phyloP scores from a whole-genome alignment of 2,113 vertebrate species.

The Pseudopodoces humilis region DNA sequence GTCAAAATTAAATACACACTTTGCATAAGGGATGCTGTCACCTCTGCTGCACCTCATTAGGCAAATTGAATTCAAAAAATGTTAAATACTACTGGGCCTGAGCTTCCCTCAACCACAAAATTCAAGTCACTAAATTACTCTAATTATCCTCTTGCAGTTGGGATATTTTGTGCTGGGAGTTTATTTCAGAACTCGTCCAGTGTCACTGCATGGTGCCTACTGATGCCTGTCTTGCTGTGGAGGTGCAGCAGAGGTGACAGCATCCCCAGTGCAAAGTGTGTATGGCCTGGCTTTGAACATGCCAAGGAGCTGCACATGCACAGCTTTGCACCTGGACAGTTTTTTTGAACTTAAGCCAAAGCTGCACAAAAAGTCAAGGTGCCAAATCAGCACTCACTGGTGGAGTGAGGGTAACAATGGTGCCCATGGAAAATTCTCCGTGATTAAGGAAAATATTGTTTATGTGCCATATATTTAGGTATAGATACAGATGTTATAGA shows the following conservation, averaged over 20 bases:
- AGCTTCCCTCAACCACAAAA: not conserved
- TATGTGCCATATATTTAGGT: not conserved
- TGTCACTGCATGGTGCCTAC: not conserved
- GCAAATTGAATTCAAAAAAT: conserved; percentile 67
- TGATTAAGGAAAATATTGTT: not conserved
- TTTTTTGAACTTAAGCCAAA: not conserved
- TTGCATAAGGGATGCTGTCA: conserved; percentile 53
- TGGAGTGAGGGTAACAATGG: not conserved
- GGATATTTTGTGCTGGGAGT: not conserved
- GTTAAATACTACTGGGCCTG: conserved; percentile 12
- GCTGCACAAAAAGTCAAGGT: not conserved
- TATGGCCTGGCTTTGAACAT: not conserved
- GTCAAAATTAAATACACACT: conserved; percentile 68
- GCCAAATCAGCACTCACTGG: not conserved
- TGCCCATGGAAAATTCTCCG: not conserved
- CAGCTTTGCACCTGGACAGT: too few relatives aligned
- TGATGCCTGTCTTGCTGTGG: accelerated
- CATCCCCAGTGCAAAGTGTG: not conserved
- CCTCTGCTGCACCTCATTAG: conserved; percentile 45
- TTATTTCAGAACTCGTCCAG: not conserved
- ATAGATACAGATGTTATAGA: not conserved
- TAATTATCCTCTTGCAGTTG: conserved; percentile 29
- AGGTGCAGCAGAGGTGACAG: accelerated
- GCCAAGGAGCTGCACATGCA: accelerated
- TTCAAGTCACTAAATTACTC: not conserved